phyloP scores from a whole-genome alignment of 2,113 vertebrate genomes.

The Leiothrix lutea region DNA sequence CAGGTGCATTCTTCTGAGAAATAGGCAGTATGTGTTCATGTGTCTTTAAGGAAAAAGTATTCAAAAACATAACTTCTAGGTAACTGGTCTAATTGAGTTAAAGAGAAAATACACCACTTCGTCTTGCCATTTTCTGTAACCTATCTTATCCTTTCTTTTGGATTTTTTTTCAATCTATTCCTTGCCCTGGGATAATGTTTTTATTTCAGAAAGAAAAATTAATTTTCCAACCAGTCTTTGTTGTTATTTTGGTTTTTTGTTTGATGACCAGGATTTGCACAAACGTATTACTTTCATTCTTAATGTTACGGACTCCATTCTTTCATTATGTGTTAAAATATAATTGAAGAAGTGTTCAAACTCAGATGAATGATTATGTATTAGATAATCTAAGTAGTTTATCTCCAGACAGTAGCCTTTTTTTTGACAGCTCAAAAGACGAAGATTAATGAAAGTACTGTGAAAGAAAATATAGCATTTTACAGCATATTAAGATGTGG shows the following conservation, averaged over 20 bases:
- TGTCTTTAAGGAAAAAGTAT: background rate
- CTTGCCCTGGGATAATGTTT: background rate
- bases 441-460: background rate
- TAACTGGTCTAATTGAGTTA: background rate
- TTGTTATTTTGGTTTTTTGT: background rate
- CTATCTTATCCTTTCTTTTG: background rate
- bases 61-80: background rate
- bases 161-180: background rate
- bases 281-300: background rate
- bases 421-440: background rate
- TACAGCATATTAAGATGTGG: background rate
- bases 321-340: background rate
- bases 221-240: background rate
- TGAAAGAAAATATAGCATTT: background rate
- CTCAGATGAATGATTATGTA: background rate
- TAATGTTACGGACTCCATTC: background rate
- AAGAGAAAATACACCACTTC: background rate
- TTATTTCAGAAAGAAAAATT: background rate
- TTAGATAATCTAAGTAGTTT: slow-evolving; percentile 4
- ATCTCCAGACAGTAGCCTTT: background rate
- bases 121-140: background rate
- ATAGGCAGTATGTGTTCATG: background rate
- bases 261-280: background rate
- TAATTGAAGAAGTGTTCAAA: slow-evolving; percentile 1
- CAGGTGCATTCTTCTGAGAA: background rate